phyloP scores from a whole-genome alignment of 2,113 vertebrate species.

The Odontophorus gujanensis region DNA sequence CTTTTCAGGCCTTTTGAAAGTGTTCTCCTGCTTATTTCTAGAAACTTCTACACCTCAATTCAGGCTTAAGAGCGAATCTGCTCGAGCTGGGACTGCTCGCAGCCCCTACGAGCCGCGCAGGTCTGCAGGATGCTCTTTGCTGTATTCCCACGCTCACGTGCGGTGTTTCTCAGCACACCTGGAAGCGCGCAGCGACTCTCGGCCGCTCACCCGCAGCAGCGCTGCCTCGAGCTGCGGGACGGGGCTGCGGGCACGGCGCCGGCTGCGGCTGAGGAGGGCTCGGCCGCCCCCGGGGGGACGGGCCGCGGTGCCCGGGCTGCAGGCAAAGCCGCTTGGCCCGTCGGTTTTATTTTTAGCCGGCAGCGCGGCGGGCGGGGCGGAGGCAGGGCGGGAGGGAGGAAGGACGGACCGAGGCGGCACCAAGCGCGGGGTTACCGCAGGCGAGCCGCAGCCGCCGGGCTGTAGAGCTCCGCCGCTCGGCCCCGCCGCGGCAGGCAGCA shows the following conservation, averaged over 20 bases:
- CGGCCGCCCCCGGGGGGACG: no score
- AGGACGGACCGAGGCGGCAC: background rate
- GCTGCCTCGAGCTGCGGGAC: background rate
- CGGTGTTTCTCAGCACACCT: background rate
- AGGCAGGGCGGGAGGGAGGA: background rate
- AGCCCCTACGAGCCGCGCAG: fast-evolving
- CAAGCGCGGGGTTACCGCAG: background rate
- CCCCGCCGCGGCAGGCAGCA: background rate
- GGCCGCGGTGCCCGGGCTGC: conserved; percentile 37
- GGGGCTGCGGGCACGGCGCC: no score
- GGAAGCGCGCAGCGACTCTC: no score
- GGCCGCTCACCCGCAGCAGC: background rate
- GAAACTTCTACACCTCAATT: background rate
- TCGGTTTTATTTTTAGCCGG: conserved; percentile 84
- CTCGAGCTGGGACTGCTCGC: background rate
- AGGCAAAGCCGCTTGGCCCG: conserved; percentile 51
- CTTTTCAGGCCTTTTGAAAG: background rate
- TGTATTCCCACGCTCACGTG: background rate
- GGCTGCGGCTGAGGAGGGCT: background rate
- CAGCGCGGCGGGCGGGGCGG: conserved; percentile 19
- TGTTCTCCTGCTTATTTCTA: background rate
- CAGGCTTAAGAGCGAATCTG: background rate
- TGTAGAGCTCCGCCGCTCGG: background rate
- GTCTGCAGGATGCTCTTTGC: background rate
- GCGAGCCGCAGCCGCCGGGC: conserved; percentile 30